These are phyloP conservation scores for Melanostoma scalare DNA, from an alignment of 2,888 invertebrate species.

Conservation along the genomic window DNA sequence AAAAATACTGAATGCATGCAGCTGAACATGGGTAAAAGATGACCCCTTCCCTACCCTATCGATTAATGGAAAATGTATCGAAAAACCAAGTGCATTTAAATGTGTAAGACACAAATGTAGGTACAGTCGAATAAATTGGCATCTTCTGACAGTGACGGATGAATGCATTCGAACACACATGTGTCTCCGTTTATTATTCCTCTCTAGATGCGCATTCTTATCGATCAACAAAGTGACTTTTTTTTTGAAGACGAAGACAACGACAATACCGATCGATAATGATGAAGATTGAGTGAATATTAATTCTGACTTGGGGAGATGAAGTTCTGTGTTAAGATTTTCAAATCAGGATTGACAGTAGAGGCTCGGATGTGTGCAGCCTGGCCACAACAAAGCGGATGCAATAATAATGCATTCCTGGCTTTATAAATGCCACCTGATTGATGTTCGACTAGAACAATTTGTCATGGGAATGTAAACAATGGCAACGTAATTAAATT, in stretches of 20 bases:
- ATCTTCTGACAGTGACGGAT: constrained; percentile 67
- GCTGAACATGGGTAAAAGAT: neutral
- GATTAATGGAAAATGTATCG: constrained; percentile 31
- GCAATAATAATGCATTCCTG: constrained; percentile 43
- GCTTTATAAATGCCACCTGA: constrained; percentile 37
- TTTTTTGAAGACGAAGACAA: constrained; percentile 5
- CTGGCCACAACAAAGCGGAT: constrained; percentile 42
- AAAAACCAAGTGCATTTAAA: constrained; percentile 58
- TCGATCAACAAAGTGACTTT: constrained; percentile 16
- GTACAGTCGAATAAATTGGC: constrained; percentile 57
- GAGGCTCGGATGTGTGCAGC: neutral
- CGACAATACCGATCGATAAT: constrained; percentile 43
- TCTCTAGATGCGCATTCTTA: constrained; percentile 1
- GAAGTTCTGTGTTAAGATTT: constrained; percentile 23
- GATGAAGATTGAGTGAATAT: constrained; percentile 68
- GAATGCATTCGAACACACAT: constrained; percentile 55
- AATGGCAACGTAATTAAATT: constrained; percentile 43
- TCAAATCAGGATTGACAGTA: constrained; percentile 30
- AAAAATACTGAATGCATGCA: constrained; percentile 23
- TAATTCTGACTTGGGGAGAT: constrained; percentile 52
- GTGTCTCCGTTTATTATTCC: neutral
- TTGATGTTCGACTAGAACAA: constrained; percentile 60
- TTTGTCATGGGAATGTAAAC: constrained; percentile 53
- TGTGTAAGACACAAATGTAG: constrained; percentile 14
- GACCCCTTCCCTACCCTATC: constrained; percentile 22